phyloP scores from a whole-genome alignment of 2,888 invertebrate species.

The Teinopalpus imperialis region DNA sequence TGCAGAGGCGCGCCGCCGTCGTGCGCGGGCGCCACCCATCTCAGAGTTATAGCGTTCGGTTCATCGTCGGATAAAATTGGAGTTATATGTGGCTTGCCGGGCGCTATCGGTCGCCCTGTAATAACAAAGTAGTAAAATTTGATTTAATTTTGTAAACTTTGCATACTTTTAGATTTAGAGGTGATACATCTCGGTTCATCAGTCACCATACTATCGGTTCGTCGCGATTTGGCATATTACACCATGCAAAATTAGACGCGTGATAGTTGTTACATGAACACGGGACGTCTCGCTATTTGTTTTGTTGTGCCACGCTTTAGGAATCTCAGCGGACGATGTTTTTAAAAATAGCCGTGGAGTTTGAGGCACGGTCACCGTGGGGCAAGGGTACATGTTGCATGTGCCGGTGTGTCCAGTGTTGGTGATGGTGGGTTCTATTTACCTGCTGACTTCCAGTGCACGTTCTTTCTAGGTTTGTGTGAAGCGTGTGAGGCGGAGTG shows the following conservation, averaged over 20 bases:
- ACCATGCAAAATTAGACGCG: constrained; percentile 71
- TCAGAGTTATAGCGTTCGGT: constrained; percentile 90
- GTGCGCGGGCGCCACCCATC: constrained; percentile 90
- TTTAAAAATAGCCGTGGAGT: constrained; percentile 69
- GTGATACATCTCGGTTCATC: constrained; percentile 42
- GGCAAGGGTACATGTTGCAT: constrained; percentile 28
- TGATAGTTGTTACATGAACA: constrained; percentile 74
- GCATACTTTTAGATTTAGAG: constrained; percentile 2
- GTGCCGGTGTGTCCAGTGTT: constrained; percentile 29
- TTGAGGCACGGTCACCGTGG: constrained; percentile 45
- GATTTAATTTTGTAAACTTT: not conserved
- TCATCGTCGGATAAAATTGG: constrained; percentile 86
- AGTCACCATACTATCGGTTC: constrained; percentile 30
- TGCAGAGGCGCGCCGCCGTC: constrained; percentile 94
- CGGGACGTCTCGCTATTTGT: constrained; percentile 75
- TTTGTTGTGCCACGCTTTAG: constrained; percentile 78
- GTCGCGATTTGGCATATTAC: constrained; percentile 61
- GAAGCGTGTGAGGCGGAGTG: constrained; percentile 72
- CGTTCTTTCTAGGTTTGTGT: constrained; percentile 86
- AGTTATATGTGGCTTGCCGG: constrained; percentile 91
- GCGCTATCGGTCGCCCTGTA: constrained; percentile 89
- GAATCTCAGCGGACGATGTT: constrained; percentile 68
- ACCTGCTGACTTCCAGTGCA: constrained; percentile 94
- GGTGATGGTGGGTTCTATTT: constrained; percentile 48
- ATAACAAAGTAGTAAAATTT: constrained; percentile 33